A percentile compares a stretch with the other conserved stretches of the same genome.
phyloP scores from a whole-genome alignment of 2,113 vertebrate species.

The Okapia johnstoni region DNA sequence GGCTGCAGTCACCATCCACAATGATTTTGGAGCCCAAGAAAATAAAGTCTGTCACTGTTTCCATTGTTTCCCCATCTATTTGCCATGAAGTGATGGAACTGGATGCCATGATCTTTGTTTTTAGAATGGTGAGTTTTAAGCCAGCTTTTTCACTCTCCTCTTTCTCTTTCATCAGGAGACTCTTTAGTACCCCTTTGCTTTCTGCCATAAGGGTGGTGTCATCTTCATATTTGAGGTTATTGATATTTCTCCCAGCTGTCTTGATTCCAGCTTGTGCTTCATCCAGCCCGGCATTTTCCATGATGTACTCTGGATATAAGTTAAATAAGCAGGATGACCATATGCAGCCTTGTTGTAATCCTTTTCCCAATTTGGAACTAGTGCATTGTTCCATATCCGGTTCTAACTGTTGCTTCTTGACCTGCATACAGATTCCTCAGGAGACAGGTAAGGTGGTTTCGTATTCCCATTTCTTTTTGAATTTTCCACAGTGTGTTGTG shows the following conservation, averaged over 20 bases:
- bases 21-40: neutral
- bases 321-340: neutral
- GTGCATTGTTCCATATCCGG: neutral
- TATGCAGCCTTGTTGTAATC: neutral
- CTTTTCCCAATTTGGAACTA: neutral
- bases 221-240: neutral
- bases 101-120: fast-evolving
- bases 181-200: neutral
- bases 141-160: neutral
- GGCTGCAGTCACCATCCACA: neutral
- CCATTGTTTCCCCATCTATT: neutral
- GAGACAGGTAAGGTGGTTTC: neutral
- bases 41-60: neutral
- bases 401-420: neutral
- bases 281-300: neutral
- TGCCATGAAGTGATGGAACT: neutral
- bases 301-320: neutral
- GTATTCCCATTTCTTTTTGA: neutral
- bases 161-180: neutral
- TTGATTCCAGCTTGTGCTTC: neutral
- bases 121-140: neutral
- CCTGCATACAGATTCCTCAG: neutral
- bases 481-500: neutral
- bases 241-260: neutral
- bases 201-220: neutral